Conservation (phyloP, 2,113 vertebrate species). For the Lampris incognitus region DNA sequence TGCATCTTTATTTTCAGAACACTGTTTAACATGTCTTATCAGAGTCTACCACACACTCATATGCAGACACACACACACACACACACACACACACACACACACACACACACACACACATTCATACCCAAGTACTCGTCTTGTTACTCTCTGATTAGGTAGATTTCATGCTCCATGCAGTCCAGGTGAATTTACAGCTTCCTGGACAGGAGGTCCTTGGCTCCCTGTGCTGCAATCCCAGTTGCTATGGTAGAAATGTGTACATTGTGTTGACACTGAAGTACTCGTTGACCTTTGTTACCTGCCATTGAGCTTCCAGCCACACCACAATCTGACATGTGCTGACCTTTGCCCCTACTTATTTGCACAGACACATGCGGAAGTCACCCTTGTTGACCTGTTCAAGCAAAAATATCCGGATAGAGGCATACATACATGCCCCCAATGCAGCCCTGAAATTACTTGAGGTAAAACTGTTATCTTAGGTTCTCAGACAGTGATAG, state of each 20-base stretch:
- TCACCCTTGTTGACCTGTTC: constrained; percentile 52
- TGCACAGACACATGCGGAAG: constrained; percentile 58
- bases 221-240: constrained; percentile 12
- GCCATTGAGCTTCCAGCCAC: constrained; percentile 57
- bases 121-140: constrained; percentile 19
- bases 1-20: too few species aligned
- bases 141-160: constrained; percentile 33
- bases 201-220: background rate
- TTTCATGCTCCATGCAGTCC: constrained; percentile 54
- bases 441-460: background rate
- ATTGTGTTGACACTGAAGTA: constrained; percentile 53
- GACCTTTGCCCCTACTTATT: constrained; percentile 59
- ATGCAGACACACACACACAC: too few species aligned
- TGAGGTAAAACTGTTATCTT: constrained; percentile 1
- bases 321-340: constrained; percentile 47
- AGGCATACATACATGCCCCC: constrained; percentile 21
- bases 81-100: too few species aligned
- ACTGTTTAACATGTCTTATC: too few species aligned
- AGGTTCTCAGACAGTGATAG: constrained; percentile 4
- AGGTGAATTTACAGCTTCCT: constrained; percentile 62
- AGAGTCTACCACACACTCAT: too few species aligned
- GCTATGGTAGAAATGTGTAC: background rate
- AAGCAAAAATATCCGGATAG: constrained; percentile 33
- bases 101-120: background rate
- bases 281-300: constrained; percentile 63